Conservation (phyloP, 2,888 invertebrate genomes). For the Sinotaia quadrata region DNA sequence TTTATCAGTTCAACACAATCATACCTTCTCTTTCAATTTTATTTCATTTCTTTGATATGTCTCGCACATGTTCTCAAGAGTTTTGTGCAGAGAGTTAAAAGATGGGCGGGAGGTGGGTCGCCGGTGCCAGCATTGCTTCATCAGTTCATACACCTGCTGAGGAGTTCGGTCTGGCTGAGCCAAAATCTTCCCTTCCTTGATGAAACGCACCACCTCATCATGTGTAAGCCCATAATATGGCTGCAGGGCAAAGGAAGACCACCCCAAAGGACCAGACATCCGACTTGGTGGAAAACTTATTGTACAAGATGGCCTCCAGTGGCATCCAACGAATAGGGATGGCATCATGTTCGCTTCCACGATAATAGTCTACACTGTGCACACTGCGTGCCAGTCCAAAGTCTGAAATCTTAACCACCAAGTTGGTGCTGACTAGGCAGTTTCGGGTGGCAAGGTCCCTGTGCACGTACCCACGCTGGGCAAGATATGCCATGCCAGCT, state of each 20-base stretch:
- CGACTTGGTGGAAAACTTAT: constrained; percentile 95
- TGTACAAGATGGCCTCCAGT: constrained; percentile 94
- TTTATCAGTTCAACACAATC: too few species aligned
- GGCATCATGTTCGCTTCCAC: constrained; percentile 82
- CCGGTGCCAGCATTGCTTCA: constrained; percentile 94
- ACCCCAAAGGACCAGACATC: constrained; percentile 99
- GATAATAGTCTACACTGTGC: constrained; percentile 88
- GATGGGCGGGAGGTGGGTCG: constrained; percentile 89
- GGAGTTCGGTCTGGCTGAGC: constrained; percentile 91
- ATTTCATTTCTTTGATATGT: constrained; percentile 48
- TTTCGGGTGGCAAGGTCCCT: constrained; percentile 95
- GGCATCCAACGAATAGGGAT: constrained; percentile 99
- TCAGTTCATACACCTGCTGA: constrained; percentile 86
- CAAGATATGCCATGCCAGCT: constrained; percentile 94
- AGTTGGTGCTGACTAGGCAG: constrained; percentile 92
- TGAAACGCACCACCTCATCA: constrained; percentile 94
- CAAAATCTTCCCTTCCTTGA: constrained; percentile 93
- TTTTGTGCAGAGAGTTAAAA: constrained; percentile 77
- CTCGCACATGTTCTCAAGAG: constrained; percentile 74
- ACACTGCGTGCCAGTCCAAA: constrained; percentile 97
- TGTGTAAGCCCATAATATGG: constrained; percentile 98
- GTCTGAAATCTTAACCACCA: constrained; percentile 97
- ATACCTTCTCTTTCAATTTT: constrained; percentile 35
- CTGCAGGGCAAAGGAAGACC: constrained; percentile 92
- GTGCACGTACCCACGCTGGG: constrained; percentile 95